Base-by-base conservation (phyloP, 2,797 vertebrate genomes). In the Hippopotamyrus pictus region DNA sequence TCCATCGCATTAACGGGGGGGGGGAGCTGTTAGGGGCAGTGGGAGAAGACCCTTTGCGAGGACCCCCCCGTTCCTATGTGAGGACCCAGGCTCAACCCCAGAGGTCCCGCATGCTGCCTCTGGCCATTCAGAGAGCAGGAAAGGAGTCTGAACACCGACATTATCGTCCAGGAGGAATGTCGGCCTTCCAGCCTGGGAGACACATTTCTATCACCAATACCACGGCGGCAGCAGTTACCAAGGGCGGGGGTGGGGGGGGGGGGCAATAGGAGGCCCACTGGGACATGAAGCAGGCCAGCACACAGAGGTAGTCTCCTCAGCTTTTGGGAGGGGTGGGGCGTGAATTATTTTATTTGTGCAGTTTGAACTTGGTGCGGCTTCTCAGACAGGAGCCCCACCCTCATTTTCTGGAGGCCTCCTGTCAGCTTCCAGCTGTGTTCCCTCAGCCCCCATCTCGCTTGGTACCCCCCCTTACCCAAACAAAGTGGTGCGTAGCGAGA, bases 381-480 rank as follows among this genome's bases (percentile, higher is more conserved):
- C 7, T 9, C 44, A 44, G 41, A n/a, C 19, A 6, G 41, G 79
- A 48, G 11, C 84, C 51, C 29, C 29, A 12, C 50, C 79, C 79
- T 46, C 73, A 6, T 48, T 83, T 48, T 46, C 41, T 48, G 79
- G 41, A 48, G 44, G 79, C 44, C 79, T 19, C 22, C 51, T 54
- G 51, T 48, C 50, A 54, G 50, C 65, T 29, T 44, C 48, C 17
- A 87, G 89, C 48, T 87, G 85, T 87, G 89, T 87, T 82, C 76
- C 86, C 50, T 79, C 62, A 73, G 83, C 25, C 89, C 46, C 44
- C 59, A 9, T 25, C 57, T 25, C 7, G n/a, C 57, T 22, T 3
- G 62, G 8, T 25, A 1, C 46, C 19, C n/a, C 46, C 44, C 12
- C 2, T 2, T n/a, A 25, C 41, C 88, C 19, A 85, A 84, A 85